Percentiles rank a stretch among this genome's conserved stretches.
phyloP scores from a whole-genome alignment of 1,140 invertebrate genomes.

The Plectrocnemia conspersa region DNA sequence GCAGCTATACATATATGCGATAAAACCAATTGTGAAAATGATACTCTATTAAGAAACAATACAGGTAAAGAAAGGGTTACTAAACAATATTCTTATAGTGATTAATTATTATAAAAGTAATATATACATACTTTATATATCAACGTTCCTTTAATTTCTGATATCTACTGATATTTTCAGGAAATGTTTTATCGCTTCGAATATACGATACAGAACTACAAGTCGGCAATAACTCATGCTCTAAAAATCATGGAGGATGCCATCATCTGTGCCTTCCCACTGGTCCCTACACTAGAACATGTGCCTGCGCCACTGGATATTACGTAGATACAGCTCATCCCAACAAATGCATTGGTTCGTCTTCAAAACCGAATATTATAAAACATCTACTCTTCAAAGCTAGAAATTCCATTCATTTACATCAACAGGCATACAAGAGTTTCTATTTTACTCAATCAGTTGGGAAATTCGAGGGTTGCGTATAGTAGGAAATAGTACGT shows the following conservation, averaged over 20 bases:
- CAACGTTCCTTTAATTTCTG: background rate
- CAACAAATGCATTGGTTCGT: constrained; percentile 47
- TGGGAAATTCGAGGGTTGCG: constrained; percentile 70
- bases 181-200: constrained; percentile 59
- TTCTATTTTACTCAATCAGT: constrained; percentile 72
- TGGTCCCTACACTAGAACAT: constrained; percentile 53
- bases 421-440: constrained; percentile 58
- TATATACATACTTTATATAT: background rate
- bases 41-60: constrained; percentile 46
- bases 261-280: constrained; percentile 75
- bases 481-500: constrained; percentile 47
- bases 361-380: background rate
- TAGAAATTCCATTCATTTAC: constrained; percentile 23
- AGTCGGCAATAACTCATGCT: constrained; percentile 52
- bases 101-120: background rate
- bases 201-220: constrained; percentile 67
- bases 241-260: constrained; percentile 60
- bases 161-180: constrained; percentile 36
- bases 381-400: background rate
- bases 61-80: constrained; percentile 47
- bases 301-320: constrained; percentile 75
- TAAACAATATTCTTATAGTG: background rate
- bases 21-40: constrained; percentile 43
- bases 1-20: constrained; percentile 55
- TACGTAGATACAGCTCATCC: constrained; percentile 46